A percentile compares a stretch with the other conserved stretches of the same genome.
These are phyloP conservation scores for Metopia argyrocephala DNA, from an alignment of 2,888 invertebrate genomes.

Conservation along the genomic window DNA sequence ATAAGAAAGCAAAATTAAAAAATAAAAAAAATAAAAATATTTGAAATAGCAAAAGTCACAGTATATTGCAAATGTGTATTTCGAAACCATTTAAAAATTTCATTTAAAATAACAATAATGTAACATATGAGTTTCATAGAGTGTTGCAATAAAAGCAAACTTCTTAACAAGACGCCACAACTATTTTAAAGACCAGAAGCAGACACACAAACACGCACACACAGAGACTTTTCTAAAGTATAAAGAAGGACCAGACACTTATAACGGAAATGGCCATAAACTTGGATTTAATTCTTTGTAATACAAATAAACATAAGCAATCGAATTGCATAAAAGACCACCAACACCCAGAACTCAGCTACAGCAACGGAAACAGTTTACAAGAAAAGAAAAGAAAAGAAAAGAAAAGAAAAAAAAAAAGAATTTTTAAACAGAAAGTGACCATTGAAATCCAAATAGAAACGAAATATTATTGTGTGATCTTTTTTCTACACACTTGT, in stretches of 20 bases:
- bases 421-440: not conserved
- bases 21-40: slow-evolving; percentile 21
- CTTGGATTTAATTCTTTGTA: slow-evolving; percentile 47
- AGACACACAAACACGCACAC: not conserved
- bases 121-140: slow-evolving; percentile 42
- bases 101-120: slow-evolving; percentile 50
- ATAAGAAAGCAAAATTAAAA: not conserved
- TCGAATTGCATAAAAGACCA: not conserved
- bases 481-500: slow-evolving; percentile 42
- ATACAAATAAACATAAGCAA: not conserved
- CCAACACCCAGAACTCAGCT: not conserved
- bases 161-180: slow-evolving; percentile 31
- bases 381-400: not conserved
- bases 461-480: slow-evolving; percentile 36
- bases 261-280: slow-evolving; percentile 50
- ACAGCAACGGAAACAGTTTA: not conserved
- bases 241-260: slow-evolving; percentile 38
- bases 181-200: slow-evolving; percentile 11
- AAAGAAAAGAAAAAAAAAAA: not conserved
- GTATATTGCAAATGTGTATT: too few relatives aligned
- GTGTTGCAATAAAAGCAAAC: slow-evolving; percentile 35
- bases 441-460: not conserved
- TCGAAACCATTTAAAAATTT: slow-evolving; percentile 46
- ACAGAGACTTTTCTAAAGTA: slow-evolving; percentile 14
- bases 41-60: slow-evolving; percentile 12